Evolutionary conservation across 2,888 invertebrate genomes (phyloP).

Genomic region (Axea sp.): DNA sequence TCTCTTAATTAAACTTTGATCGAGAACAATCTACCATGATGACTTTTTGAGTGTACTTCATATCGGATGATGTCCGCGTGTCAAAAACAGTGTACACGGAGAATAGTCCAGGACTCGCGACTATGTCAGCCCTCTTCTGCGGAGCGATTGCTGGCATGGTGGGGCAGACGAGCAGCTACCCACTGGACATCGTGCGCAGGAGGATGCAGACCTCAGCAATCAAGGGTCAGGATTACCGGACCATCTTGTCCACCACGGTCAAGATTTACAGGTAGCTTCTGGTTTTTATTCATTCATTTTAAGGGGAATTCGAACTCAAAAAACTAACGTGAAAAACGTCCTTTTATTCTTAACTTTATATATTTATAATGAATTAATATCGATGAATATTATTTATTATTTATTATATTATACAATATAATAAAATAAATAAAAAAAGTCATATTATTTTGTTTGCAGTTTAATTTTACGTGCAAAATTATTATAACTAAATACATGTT

Average conservation of each 20-base stretch:
- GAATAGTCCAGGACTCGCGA: slow-evolving; percentile 74
- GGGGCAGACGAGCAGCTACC: slow-evolving; percentile 97
- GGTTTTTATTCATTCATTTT: slow-evolving; percentile 1
- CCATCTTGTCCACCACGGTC: slow-evolving; percentile 84
- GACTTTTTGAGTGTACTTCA: slow-evolving; percentile 70
- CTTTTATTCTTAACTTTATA: no score
- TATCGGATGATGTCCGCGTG: slow-evolving; percentile 70
- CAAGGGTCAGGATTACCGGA: slow-evolving; percentile 80
- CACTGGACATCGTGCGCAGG: slow-evolving; percentile 94
- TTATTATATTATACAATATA: no score
- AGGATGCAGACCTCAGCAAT: slow-evolving; percentile 85
- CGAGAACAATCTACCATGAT: slow-evolving; percentile 64
- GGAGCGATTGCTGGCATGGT: slow-evolving; percentile 96
- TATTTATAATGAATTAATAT: no score
- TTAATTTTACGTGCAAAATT: no score
- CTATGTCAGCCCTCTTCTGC: slow-evolving; percentile 86
- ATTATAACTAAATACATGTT: no score
- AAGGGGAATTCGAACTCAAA: no score
- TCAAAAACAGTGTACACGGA: slow-evolving; percentile 72
- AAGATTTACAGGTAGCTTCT: slow-evolving; percentile 85
- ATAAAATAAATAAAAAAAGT: no score
- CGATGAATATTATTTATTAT: neutral
- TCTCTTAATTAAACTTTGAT: slow-evolving; percentile 68
- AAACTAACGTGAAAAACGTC: no score
- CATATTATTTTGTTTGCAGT: no score